Evolutionary conservation across 2,888 invertebrate species (phyloP), one percentile per base, ranked within the genome.

Genomic region (Dione vanillae): DNA sequence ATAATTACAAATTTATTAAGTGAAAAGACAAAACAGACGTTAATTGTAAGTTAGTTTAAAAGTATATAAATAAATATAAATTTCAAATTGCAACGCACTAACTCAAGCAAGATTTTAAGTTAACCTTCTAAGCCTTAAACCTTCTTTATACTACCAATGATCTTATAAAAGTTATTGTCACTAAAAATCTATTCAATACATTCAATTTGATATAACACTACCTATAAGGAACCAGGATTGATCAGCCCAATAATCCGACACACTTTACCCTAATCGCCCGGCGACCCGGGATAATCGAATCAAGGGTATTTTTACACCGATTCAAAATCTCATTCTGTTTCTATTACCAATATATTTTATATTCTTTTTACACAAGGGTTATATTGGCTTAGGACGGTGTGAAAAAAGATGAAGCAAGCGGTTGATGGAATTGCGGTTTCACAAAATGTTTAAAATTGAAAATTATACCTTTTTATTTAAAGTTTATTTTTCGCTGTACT

Each of bases 221-320:
- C 45, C 45, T 61, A 27, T 16, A 61, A 10, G 27, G n/a, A 65
- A 61, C 47, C 52, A 27, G 62, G 56, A 70, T 61, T 65, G 67
- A 73, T 75, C 71, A 65, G 43, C 20, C 61, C 67, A 62, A 67
- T 72, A 72, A 77, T 75, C 73, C 71, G 72, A 72, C 75, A 74
- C 79, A 75, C 72, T 75, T 72, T 73, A 70, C 71, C 74, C 75
- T 77, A 79, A 77, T 73, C 75, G 76, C 75, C 69, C 66, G 74
- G 72, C 77, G 78, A 79, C 75, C 78, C 76, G 75, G 72, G 72
- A 72, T 74, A 79, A 79, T 79, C 73, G 75, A 79, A 80, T 80
- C 77, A 78, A 73, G 75, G 70, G 27, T 59, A 59, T 69, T 74
- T 69, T 69, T 58, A 67, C 59, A 73, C 45, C 65, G 61, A 58